phyloP scores from a whole-genome alignment of 1,140 invertebrate species.

The Drosophila repleta region DNA sequence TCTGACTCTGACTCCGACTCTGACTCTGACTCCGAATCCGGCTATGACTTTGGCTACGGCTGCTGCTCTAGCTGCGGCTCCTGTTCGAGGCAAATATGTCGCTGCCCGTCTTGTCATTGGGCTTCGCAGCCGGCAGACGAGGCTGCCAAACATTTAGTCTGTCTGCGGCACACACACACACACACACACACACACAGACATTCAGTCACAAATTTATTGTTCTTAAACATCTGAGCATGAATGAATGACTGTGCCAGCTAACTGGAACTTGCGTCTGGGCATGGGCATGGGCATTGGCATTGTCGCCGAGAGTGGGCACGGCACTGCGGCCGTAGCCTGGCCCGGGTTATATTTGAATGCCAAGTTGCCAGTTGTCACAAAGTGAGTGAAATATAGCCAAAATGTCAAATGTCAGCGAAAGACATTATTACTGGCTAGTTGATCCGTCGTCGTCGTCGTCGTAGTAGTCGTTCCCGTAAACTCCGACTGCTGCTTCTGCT shows the following conservation, averaged over 20 bases:
- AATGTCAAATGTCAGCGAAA: conserved; percentile 82
- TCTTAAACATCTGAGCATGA: conserved; percentile 69
- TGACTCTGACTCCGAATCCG: conserved; percentile 30
- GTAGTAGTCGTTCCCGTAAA: conserved; percentile 2
- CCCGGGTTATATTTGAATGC: conserved; percentile 74
- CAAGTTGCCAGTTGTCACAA: conserved; percentile 81
- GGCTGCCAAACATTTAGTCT: conserved; percentile 58
- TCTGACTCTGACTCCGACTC: conserved; percentile 11
- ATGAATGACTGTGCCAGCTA: conserved; percentile 36
- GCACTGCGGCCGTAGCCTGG: background rate
- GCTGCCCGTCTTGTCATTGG: conserved; percentile 64
- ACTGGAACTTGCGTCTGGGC: conserved; percentile 35
- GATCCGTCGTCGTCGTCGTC: conserved; percentile 58
- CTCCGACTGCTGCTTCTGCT: background rate
- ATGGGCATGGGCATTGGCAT: conserved; percentile 19
- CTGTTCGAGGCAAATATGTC: conserved; percentile 68
- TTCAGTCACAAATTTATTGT: conserved; percentile 66
- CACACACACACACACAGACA: conserved; percentile 3
- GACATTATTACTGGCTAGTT: conserved; percentile 82
- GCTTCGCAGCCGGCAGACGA: conserved; percentile 14
- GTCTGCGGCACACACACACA: conserved; percentile 24
- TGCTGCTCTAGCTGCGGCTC: conserved; percentile 34
- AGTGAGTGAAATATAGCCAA: conserved; percentile 81
- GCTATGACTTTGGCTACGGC: background rate
- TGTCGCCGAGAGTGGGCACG: conserved; percentile 1